Percentiles rank a stretch among this genome's conserved stretches.
Conservation (phyloP, 2,113 vertebrate genomes). For the Pollachius pollachius region DNA sequence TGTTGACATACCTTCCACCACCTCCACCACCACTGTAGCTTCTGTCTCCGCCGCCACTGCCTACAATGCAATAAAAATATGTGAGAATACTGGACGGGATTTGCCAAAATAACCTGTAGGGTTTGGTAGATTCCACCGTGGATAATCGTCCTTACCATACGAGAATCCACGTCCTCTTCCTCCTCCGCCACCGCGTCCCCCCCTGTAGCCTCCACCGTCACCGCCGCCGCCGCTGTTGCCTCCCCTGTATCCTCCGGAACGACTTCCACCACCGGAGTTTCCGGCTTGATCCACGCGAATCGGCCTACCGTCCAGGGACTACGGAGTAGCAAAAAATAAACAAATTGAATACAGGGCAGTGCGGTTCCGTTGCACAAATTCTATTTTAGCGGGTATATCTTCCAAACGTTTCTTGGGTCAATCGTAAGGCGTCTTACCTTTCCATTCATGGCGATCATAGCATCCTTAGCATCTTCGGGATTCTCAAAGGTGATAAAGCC, state of each 20-base stretch:
- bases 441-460: slow-evolving; percentile 85
- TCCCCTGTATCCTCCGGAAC: slow-evolving; percentile 75
- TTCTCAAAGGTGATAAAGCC: slow-evolving; percentile 86
- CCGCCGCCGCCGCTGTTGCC: slow-evolving; percentile 72
- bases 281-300: slow-evolving; percentile 83
- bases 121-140: too few relatives aligned
- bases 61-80: slow-evolving; percentile 27
- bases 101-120: too few relatives aligned
- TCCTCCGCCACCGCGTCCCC: slow-evolving; percentile 47
- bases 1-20: slow-evolving; percentile 53
- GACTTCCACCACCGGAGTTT: slow-evolving; percentile 71
- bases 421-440: slow-evolving; percentile 68
- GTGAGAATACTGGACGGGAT: not conserved
- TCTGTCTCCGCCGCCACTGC: slow-evolving; percentile 68
- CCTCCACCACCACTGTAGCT: slow-evolving; percentile 24
- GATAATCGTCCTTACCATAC: slow-evolving; percentile 53
- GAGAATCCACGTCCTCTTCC: slow-evolving; percentile 78
- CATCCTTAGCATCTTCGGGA: slow-evolving; percentile 83
- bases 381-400: too few relatives aligned
- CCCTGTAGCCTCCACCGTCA: not conserved
- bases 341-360: too few relatives aligned
- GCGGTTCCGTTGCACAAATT: too few relatives aligned
- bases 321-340: not conserved
- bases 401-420: too few relatives aligned
- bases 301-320: slow-evolving; percentile 82